phyloP scores from a whole-genome alignment of 2,113 vertebrate species.

The Camelus bactrianus region DNA sequence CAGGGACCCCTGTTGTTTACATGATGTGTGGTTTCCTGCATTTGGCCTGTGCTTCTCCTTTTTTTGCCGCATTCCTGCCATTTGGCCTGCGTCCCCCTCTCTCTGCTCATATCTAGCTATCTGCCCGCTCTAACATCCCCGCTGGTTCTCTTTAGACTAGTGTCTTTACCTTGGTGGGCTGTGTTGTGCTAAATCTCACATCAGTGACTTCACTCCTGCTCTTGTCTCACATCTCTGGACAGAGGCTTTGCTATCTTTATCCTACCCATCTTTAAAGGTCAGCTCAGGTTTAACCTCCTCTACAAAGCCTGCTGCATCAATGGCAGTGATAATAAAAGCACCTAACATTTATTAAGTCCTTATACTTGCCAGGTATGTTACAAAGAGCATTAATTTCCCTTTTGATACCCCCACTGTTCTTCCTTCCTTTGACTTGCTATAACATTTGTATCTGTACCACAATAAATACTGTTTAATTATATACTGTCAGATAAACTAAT shows the following conservation, averaged over 20 bases:
- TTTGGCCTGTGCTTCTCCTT: too few species aligned
- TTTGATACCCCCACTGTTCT: background rate
- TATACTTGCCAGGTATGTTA: background rate
- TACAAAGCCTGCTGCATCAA: background rate
- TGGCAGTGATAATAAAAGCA: background rate
- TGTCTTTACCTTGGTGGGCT: background rate
- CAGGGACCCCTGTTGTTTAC: too few species aligned
- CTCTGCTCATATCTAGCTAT: too few species aligned
- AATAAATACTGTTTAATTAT: conserved; percentile 37
- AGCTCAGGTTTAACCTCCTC: background rate
- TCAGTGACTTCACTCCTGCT: background rate
- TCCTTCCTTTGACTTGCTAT: background rate
- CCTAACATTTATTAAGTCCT: background rate
- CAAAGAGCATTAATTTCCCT: background rate
- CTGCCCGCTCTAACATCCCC: background rate
- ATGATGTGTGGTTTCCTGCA: too few species aligned
- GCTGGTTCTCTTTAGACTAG: background rate
- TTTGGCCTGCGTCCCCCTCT: too few species aligned
- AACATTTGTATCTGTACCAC: background rate
- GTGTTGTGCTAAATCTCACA: background rate
- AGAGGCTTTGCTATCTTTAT: background rate
- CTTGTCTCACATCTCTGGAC: background rate
- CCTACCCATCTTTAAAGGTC: background rate
- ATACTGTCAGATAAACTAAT: background rate
- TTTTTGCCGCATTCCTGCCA: too few species aligned